phyloP scores from a whole-genome alignment of 2,888 invertebrate species.

The Spodoptera picta region DNA sequence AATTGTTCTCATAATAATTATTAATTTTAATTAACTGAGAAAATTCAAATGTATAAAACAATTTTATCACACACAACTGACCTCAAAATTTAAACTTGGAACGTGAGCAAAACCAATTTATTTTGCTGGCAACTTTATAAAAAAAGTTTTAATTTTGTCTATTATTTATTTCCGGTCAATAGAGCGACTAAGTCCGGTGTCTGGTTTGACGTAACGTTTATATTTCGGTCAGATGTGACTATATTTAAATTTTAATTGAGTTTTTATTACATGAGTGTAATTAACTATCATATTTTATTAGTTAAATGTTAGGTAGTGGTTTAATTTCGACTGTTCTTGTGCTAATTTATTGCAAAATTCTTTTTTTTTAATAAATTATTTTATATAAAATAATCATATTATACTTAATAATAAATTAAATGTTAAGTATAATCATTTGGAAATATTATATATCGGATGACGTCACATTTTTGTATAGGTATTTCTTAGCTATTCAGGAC shows the following conservation, averaged over 20 bases:
- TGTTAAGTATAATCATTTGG: no score
- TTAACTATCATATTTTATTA: no score
- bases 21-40: constrained; percentile 39
- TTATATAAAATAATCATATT: no score
- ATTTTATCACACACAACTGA: constrained; percentile 1
- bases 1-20: constrained; percentile 32
- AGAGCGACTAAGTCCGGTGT: constrained; percentile 28
- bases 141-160: constrained; percentile 35
- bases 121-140: constrained; percentile 32
- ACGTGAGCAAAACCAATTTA: constrained; percentile 16
- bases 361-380: no score
- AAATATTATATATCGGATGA: no score
- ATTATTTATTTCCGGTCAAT: constrained; percentile 61
- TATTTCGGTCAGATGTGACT: constrained; percentile 28
- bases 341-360: no score
- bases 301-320: no score
- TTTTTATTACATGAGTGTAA: constrained; percentile 5
- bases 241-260: constrained; percentile 30
- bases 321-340: no score
- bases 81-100: background rate
- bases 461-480: no score
- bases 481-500: no score
- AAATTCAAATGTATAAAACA: constrained; percentile 5
- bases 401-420: no score
- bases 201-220: constrained; percentile 41